Base-by-base conservation (phyloP, 2,113 vertebrate species). In the Malurus alboscapulatus region DNA sequence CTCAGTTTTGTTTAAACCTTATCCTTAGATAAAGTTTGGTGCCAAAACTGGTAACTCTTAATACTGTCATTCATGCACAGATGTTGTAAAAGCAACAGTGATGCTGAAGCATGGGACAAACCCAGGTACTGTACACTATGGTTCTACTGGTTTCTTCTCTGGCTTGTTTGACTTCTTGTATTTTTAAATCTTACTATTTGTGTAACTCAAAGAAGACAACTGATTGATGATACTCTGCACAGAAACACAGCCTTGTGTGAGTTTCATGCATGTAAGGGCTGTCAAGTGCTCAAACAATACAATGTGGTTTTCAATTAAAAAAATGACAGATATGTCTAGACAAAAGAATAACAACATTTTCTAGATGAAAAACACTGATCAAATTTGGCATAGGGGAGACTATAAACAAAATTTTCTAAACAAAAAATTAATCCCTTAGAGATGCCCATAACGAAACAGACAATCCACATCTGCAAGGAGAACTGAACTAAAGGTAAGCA, bases 241-340 rank as follows among this genome's bases (percentile, higher is more conserved):
- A 91, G 58, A 85, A 83, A 67, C 13, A 7, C 47, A 89, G 63
- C 8, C 51, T 36, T 36, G 9, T 57, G 47, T 1, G 11, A 47
- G 38, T 68, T 88, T 53, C 71, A 40, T 36, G 69, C 66, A 76
- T 58, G 1, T 44, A 87, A 91, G 36, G 9, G 51, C 76, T 93
- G 55, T 96, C 44, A 62, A 83, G 59, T 57, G 30, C 67, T 87
- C 92, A 91, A 95, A 94, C 63, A 95, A 94, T 93, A 94, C 91
- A 95, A 40, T 77, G 62, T n/a, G 71, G 57, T 80, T 93, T 90
- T 69, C 93, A 77, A 14, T 18, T 24, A 92, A 89, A 79, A 79
- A 78, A 88, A 72, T 55, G 75, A 92, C 66, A 34, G 62, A 76
- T 88, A 90, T 2, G 40, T 94, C 93, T 88, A 96, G 84, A 95